Base-by-base conservation (phyloP, 2,888 invertebrate genomes). In the Lithophane ornitopus region DNA sequence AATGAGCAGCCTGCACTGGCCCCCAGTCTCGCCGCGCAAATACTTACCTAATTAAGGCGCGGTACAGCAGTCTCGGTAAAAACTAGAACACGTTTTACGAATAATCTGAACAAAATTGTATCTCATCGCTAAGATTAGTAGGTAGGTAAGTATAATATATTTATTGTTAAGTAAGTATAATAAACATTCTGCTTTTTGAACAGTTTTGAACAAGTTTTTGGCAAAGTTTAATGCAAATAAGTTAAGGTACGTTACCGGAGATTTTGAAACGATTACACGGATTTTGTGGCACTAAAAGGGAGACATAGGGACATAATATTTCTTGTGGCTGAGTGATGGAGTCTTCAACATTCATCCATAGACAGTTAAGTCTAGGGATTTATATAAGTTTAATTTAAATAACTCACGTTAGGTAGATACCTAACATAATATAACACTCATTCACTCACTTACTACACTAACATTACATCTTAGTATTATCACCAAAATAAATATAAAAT, bases 211-310 rank as follows among this genome's bases (percentile, higher is more conserved):
- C n/a, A 34, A 34, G 34, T 2, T 34, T 34, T 34, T 34, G 34
- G 34, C 34, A 34, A 34, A 34, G 4, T 34, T 34, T 3, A 34
- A 34, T 34, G 34, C 34, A 34, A 34, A 34, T 34, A 34, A 3
- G 19, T 49, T 8, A 19, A 49, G 19, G 19, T 49, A 49, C 8
- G 49, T 11, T 39, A 41, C 12, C 19, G 6, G 12, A 74, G 7
- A 44, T 22, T 12, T 76, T 76, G n/a, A 39, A 61, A 62, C 16
- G 9, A 34, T 16, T 34, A 26, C 34, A 41, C 6, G n/a, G n/a
- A 72, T 34, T 61, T 16, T 62, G 49, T 79, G 78, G 79, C 66
- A 78, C 79, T 66, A 28, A 54, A 28, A 56, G 72, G 78, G 72
- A 66, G 72, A 78, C 16, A 52, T 8, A 46, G 16, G 12, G 46